Conservation (phyloP, 2,888 invertebrate species). For the Drosophila heteroneura region DNA sequence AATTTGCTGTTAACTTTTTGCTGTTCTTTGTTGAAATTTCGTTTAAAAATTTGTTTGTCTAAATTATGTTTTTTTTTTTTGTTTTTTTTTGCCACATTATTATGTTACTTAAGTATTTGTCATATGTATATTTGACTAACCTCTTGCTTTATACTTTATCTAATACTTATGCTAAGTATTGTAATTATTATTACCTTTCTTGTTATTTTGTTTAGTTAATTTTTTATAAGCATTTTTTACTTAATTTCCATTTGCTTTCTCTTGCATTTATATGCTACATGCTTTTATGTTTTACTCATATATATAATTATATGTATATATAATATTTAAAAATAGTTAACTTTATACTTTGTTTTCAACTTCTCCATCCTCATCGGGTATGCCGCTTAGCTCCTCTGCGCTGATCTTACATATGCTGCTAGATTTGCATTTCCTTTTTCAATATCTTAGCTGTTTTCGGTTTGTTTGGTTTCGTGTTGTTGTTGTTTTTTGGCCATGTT, state of each 20-base stretch:
- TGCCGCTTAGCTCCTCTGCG: constrained; percentile 7
- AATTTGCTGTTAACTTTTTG: constrained; percentile 83
- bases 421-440: constrained; percentile 9
- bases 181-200: constrained; percentile 16
- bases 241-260: constrained; percentile 9
- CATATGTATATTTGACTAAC: constrained; percentile 65
- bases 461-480: constrained; percentile 18
- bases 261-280: constrained; percentile 32
- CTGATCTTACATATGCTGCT: constrained; percentile 17
- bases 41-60: constrained; percentile 64
- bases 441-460: not conserved
- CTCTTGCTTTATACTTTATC: constrained; percentile 48
- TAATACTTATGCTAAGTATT: constrained; percentile 54
- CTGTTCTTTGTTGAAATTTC: constrained; percentile 69
- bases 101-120: constrained; percentile 56
- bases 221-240: constrained; percentile 30
- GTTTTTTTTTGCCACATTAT: constrained; percentile 9
- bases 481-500: constrained; percentile 48
- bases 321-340: constrained; percentile 83
- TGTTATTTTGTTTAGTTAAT: constrained; percentile 8
- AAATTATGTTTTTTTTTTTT: not conserved
- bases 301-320: constrained; percentile 38
- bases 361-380: constrained; percentile 29
- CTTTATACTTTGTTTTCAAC: constrained; percentile 83
- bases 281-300: constrained; percentile 28